Base-by-base conservation (phyloP, 1,140 invertebrate species). In the Dinothrombium tinctorium region DNA sequence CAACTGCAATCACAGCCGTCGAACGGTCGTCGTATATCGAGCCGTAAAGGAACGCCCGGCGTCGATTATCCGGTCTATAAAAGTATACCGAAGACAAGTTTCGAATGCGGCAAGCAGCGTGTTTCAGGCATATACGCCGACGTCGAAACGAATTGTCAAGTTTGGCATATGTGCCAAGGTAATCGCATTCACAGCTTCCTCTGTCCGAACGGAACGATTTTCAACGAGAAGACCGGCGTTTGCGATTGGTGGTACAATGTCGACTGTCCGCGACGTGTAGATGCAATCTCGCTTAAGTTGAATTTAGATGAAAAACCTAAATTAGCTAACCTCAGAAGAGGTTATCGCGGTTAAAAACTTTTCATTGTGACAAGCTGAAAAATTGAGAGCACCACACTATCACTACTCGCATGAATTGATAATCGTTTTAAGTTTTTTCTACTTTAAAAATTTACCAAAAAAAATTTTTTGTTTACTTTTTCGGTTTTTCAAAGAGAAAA, bases 101-200 rank as follows among this genome's bases (percentile, higher is more conserved):
- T 40, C 24, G 17, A 40, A 7, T 40, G 39, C 20, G n/a, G 20
- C 9, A 21, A 33, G 4, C 15, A 33, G 11, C n/a, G 14, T 24
- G n/a, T 9, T 52, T 78, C 79, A 5, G 81, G 82, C 37, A 59
- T 86, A 0, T 87, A 86, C 48, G 80, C 77, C 0, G 81, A 87
- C 50, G 75, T 79, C 48, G 76, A 76, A 59, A 64, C 86, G n/a
- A 77, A 78, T 25, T 87, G 82, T 58, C 84, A 84, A 78, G 81
- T 84, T n/a, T 46, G 41, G 43, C 46, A 48, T 22, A 37, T 48
- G 28, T 48, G 46, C 37, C 35, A 44, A 23, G 25, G 25, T n/a
- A 8, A 19, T n/a, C 15, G 12, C 8, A 40, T 38, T 25, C 40
- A 48, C 24, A 45, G 25, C 15, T 47, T 67, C 42, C 53, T 68